Base-by-base conservation (phyloP, 2,888 invertebrate genomes). In the Philhelius pedissequus region DNA sequence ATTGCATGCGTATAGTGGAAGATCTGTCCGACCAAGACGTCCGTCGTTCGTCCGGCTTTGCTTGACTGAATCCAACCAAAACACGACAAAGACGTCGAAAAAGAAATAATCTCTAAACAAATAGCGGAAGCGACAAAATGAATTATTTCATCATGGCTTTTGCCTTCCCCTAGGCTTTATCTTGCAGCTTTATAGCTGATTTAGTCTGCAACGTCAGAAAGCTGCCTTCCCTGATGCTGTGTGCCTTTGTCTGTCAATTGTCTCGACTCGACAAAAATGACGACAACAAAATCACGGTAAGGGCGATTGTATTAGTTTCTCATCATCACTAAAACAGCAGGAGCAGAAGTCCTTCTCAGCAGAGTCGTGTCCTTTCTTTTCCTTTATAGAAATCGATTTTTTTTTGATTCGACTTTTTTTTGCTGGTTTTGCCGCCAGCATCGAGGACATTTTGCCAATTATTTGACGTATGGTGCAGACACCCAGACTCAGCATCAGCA, bases 61-160 rank as follows among this genome's bases (percentile, higher is more conserved):
- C n/a, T 18, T 48, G 22, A n/a, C 40, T 58, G 13, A 6, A 20
- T 3, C 0, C 5, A 2, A 6, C 3, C n/a, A 27, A 22, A 35
- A 25, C n/a, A 9, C 20, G n/a, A 60, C 4, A 9, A 38, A 6
- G 6, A 60, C 4, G 20, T 15, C 5, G 25, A 30, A 58, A 52
- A 32, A 70, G 3, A 38, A 43, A 35, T 27, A 27, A 30, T 64
- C n/a, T 62, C 27, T 48, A 66, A 79, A 60, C 74, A 79, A 79
- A 84, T 68, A 84, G 68, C 84, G 84, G 84, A 84, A 80, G 80
- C 71, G 80, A 71, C 80, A 76, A 84, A 84, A 84, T 84, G 84
- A 84, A 84, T 84, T 84, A 84, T 80, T 80, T 84, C 79, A 74
- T 68, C 66, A 66, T 60, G 48, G 20, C 18, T 15, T 22, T 27